Conservation (phyloP, 2,113 vertebrate genomes). For the Engraulis encrasicolus region DNA sequence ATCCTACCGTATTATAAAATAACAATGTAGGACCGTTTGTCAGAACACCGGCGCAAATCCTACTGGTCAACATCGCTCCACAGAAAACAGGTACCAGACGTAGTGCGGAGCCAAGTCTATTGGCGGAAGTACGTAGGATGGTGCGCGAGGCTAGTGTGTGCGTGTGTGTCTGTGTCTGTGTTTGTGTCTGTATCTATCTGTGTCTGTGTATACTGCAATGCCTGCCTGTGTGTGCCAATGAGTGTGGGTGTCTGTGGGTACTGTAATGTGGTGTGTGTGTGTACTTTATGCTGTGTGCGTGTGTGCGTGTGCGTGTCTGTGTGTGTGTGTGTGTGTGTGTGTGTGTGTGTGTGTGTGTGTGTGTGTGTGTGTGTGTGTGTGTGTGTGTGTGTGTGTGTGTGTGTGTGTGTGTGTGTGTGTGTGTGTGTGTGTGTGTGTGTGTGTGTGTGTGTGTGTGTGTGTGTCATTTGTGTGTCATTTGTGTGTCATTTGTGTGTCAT, state of each 20-base stretch:
- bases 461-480: background rate
- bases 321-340: slow-evolving; percentile 24
- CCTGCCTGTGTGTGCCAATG: background rate
- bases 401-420: background rate
- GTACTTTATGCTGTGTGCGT: background rate
- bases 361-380: slow-evolving; percentile 22
- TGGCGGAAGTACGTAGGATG: too few species aligned
- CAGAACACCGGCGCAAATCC: too few species aligned
- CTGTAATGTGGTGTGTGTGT: background rate
- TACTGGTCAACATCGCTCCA: too few species aligned
- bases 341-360: background rate
- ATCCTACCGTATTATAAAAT: too few species aligned
- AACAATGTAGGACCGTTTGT: too few species aligned
- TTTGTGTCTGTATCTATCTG: slow-evolving; percentile 28
- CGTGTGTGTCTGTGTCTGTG: background rate
- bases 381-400: slow-evolving; percentile 27
- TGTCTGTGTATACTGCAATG: background rate
- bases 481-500: background rate
- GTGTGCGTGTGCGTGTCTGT: background rate
- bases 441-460: slow-evolving; percentile 15
- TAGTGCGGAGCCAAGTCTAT: too few species aligned
- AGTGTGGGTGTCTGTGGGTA: slow-evolving; percentile 25
- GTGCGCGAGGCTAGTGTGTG: too few species aligned
- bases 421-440: background rate
- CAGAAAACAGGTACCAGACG: too few species aligned